phyloP scores from a whole-genome alignment of 2,797 vertebrate species.

The Cynodonichthys magdalenae region DNA sequence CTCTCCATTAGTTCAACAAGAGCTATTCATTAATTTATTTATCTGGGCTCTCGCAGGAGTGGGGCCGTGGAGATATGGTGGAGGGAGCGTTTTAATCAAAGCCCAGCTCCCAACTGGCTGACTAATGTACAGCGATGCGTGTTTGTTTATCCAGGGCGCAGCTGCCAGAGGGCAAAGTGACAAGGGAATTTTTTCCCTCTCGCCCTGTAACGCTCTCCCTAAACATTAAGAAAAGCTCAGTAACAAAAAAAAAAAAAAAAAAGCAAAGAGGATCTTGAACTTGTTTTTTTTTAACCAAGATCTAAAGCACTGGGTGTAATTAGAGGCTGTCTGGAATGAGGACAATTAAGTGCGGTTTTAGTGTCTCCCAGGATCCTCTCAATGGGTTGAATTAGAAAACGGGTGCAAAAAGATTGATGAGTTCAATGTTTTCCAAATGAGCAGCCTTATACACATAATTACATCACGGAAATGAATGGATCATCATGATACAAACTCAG shows the following conservation, averaged over 20 bases:
- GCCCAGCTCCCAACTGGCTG: conserved; percentile 54
- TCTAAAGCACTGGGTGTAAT: conserved; percentile 76
- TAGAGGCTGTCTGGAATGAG: conserved; percentile 75
- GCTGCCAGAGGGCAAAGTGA: conserved; percentile 75
- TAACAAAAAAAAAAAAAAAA: conserved; percentile 3
- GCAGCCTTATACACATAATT: conserved; percentile 82
- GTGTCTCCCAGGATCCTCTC: conserved; percentile 73
- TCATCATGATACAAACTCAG: conserved; percentile 80
- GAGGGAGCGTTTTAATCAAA: conserved; percentile 77
- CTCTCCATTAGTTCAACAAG: conserved; percentile 57
- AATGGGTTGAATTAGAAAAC: conserved; percentile 74
- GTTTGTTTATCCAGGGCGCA: conserved; percentile 77
- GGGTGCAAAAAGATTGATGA: conserved; percentile 82
- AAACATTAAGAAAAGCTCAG: conserved; percentile 38
- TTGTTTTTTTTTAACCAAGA: conserved; percentile 64
- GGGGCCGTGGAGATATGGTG: conserved; percentile 64
- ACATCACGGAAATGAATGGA: conserved; percentile 81
- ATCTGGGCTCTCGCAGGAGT: conserved; percentile 61
- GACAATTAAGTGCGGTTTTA: conserved; percentile 79
- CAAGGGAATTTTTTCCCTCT: conserved; percentile 55
- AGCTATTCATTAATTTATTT: conserved; percentile 74
- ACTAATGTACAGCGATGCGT: conserved; percentile 69
- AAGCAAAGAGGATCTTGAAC: conserved; percentile 60
- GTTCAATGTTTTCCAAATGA: conserved; percentile 83
- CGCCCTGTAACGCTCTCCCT: conserved; percentile 20